phyloP scores from a whole-genome alignment of 1,140 invertebrate genomes.

The Pseudachorutes palmiensis region DNA sequence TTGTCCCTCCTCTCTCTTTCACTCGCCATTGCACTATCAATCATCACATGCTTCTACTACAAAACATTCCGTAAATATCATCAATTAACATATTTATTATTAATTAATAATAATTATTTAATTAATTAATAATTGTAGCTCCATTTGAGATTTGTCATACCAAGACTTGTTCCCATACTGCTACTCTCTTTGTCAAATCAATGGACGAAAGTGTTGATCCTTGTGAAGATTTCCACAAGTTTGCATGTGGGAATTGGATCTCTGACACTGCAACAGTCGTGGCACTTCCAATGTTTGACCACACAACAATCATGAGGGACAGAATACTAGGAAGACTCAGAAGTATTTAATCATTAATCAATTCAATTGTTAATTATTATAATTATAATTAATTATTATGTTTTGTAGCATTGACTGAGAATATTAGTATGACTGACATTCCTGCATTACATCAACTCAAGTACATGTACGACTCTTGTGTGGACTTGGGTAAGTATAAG shows the following conservation, averaged over 20 bases:
- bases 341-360: slow-evolving; percentile 6
- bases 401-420: slow-evolving; percentile 25
- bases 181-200: slow-evolving; percentile 29
- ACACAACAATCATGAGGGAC: slow-evolving; percentile 36
- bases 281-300: slow-evolving; percentile 27
- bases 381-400: background rate
- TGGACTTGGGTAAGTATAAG: slow-evolving; percentile 25
- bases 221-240: slow-evolving; percentile 51
- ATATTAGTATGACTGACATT: slow-evolving; percentile 30
- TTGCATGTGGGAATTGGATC: slow-evolving; percentile 50
- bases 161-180: slow-evolving; percentile 23
- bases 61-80: background rate
- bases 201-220: slow-evolving; percentile 48
- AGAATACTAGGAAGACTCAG: slow-evolving; percentile 32
- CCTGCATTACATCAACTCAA: slow-evolving; percentile 32
- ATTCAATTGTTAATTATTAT: slow-evolving; percentile 8
- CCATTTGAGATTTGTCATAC: slow-evolving; percentile 27
- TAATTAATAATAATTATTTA: background rate
- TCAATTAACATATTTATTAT: background rate
- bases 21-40: background rate
- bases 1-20: background rate
- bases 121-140: background rate
- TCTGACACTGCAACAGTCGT: slow-evolving; percentile 39
- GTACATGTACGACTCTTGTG: slow-evolving; percentile 33
- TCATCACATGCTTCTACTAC: background rate